Evolutionary conservation across 2,797 vertebrate genomes (phyloP).

Genomic region (Acestrorhynchus altus): DNA sequence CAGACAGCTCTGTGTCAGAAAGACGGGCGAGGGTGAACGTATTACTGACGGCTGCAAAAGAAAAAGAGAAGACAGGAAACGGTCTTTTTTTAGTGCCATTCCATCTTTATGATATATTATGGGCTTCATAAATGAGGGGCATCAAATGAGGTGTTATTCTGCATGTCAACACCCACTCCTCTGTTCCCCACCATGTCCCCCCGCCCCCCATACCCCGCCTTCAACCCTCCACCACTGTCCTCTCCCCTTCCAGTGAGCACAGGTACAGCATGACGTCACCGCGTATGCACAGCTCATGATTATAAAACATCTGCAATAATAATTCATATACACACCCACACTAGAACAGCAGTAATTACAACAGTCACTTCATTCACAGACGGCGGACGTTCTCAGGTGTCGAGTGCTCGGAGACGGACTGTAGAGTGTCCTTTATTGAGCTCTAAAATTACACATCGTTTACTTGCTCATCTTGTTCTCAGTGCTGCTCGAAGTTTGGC

Average conservation of each 20-base stretch:
- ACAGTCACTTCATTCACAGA: slow-evolving; percentile 71
- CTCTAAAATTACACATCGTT: slow-evolving; percentile 58
- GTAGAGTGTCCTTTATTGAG: slow-evolving; percentile 67
- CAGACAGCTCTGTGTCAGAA: too few species aligned
- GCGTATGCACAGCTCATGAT: slow-evolving; percentile 69
- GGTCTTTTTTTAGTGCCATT: slow-evolving; percentile 32
- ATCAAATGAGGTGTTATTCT: slow-evolving; percentile 50
- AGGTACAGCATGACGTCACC: slow-evolving; percentile 67
- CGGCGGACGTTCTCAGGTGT: slow-evolving; percentile 60
- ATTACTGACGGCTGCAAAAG: not conserved
- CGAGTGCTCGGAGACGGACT: slow-evolving; percentile 71
- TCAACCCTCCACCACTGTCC: slow-evolving; percentile 2
- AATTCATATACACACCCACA: slow-evolving; percentile 77
- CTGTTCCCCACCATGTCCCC: slow-evolving; percentile 42
- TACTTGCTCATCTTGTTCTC: slow-evolving; percentile 37
- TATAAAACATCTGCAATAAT: slow-evolving; percentile 76
- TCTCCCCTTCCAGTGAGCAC: slow-evolving; percentile 46
- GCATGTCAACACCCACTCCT: slow-evolving; percentile 42
- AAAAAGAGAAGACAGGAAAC: slow-evolving; percentile 37
- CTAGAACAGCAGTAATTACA: slow-evolving; percentile 70
- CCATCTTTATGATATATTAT: slow-evolving; percentile 52
- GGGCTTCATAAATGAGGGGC: slow-evolving; percentile 49
- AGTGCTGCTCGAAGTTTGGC: slow-evolving; percentile 46
- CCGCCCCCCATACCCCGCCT: slow-evolving; percentile 47
- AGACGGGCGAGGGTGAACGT: too few species aligned